Evolutionary conservation across 2,113 vertebrate species (phyloP), one percentile per base, ranked within the genome.

Genomic region (Pavo muticus): DNA sequence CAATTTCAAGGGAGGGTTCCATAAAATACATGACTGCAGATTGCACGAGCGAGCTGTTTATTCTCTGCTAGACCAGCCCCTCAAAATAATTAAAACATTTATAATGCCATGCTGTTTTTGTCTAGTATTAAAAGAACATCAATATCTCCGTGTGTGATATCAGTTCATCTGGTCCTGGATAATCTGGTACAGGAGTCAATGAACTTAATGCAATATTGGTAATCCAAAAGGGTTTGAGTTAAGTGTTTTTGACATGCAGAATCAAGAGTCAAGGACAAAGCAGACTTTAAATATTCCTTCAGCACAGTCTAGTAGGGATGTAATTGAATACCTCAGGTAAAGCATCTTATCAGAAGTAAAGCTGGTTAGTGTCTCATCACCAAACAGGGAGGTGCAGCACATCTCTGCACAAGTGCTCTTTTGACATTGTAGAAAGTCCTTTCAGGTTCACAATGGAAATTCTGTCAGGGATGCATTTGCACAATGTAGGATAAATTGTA

Each of bases 201-300:
- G 91, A 97, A 96, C 94, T 95, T 91, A 97, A 97, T 95, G 91
- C 91, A 86, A 96, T 96, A 95, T 94, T 96, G 95, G 96, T 97
- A 96, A 98, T 97, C 96, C 95, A 95, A 86, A 96, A 92, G 96
- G 84, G 88, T 97, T 94, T 96, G 95, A 97, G 94, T 97, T 98
- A 97, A 98, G 95, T 98, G 97, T 85, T 98, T 98, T 95, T 97
- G 98, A 98, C 98, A 97, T 92, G 94, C 93, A 93, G 96, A 97
- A 97, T 97, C 95, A 96, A 96, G 90, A 97, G 97, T 98, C 98
- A 98, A 98, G 97, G 98, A 71, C 97, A 74, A 97, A 97, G 91
- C 97, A 97, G 97, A 95, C 96, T 98, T 96, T 96, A 97, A 98
- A 95, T 95, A 97, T 97, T 98, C 87, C 96, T 96, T 95, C 90